A percentile compares a stretch with the other conserved stretches of the same genome.
Evolutionary conservation across 2,888 invertebrate genomes (phyloP).

Genomic region (Rosalia funebris): DNA sequence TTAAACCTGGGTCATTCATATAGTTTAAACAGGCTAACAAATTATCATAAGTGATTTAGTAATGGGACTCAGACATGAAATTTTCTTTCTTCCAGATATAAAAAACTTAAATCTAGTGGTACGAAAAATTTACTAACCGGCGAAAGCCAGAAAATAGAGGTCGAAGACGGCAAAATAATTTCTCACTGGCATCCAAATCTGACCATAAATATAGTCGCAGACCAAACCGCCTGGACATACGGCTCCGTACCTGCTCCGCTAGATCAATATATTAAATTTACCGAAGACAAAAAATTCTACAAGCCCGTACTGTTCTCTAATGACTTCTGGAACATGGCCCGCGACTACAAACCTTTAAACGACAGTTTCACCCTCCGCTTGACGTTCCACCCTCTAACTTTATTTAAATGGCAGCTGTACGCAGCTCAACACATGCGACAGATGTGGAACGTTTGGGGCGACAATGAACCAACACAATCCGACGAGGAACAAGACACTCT

Average conservation of each 20-base stretch:
- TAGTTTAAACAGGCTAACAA: no score
- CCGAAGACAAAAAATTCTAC: constrained; percentile 86
- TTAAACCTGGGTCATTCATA: no score
- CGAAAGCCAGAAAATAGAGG: constrained; percentile 79
- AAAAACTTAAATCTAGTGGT: constrained; percentile 85
- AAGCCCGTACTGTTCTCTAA: constrained; percentile 95
- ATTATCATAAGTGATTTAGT: no score
- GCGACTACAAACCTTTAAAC: constrained; percentile 90
- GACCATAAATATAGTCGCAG: constrained; percentile 93
- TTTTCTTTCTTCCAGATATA: constrained; percentile 70
- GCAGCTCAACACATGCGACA: constrained; percentile 91
- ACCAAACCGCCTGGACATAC: constrained; percentile 94
- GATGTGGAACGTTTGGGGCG: constrained; percentile 80
- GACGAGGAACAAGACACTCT: constrained; percentile 90
- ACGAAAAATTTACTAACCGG: constrained; percentile 96
- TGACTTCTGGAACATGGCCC: constrained; percentile 98
- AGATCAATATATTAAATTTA: constrained; percentile 91
- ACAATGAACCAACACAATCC: constrained; percentile 76
- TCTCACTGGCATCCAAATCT: constrained; percentile 99
- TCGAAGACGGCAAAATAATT: constrained; percentile 88
- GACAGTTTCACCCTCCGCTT: constrained; percentile 79
- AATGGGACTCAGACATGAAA: no score
- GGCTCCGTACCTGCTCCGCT: constrained; percentile 92
- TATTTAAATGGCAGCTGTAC: constrained; percentile 99
- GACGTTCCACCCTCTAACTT: constrained; percentile 88